Conservation (phyloP, 2,797 vertebrate genomes). For the Darevskia nairensis region DNA sequence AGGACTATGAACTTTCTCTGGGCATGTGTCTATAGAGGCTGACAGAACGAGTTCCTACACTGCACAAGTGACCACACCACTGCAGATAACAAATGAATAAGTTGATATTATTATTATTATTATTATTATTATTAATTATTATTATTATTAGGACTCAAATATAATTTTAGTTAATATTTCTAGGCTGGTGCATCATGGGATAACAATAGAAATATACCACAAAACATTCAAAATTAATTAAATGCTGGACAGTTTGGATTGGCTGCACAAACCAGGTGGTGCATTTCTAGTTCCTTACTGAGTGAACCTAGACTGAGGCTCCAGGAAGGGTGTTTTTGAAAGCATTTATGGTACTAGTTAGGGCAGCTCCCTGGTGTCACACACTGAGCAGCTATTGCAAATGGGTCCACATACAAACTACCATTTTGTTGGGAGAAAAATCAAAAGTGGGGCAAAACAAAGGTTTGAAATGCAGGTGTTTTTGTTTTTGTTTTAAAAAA, state of each 20-base stretch:
- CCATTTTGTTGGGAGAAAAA: not conserved
- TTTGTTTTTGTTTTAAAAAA: not conserved
- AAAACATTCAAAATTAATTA: not conserved
- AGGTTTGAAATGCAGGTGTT: not conserved
- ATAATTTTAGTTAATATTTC: not conserved
- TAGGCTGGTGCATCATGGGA: not conserved
- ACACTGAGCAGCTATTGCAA: not conserved
- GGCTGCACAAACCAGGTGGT: not conserved
- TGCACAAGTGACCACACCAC: not conserved
- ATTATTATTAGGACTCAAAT: not conserved
- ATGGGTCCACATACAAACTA: not conserved
- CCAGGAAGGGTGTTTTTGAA: not conserved
- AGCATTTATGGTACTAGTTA: not conserved
- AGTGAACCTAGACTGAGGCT: not conserved
- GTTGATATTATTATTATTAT: not conserved
- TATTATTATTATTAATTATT: too few relatives aligned
- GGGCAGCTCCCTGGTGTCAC: not conserved
- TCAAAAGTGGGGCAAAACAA: not conserved
- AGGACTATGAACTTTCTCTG: too few relatives aligned
- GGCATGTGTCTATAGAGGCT: too few relatives aligned
- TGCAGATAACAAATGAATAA: not conserved
- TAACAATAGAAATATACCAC: not conserved
- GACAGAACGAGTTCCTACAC: too few relatives aligned
- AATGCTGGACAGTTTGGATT: not conserved
- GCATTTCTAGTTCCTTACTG: not conserved